phyloP scores from a whole-genome alignment of 2,888 invertebrate genomes.

The Scaeva pyrastri region DNA sequence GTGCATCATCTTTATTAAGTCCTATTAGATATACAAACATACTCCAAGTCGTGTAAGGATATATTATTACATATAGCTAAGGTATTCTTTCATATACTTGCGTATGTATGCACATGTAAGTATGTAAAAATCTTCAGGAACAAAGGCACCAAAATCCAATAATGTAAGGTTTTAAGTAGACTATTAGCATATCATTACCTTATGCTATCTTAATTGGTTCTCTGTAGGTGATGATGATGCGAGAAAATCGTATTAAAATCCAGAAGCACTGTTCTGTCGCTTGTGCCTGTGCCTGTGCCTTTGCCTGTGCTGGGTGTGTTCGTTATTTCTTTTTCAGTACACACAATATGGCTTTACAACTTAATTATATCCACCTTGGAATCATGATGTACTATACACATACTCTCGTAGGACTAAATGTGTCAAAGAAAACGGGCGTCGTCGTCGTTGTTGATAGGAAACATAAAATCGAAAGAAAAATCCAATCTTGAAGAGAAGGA shows the following conservation, averaged over 20 bases:
- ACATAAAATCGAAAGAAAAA: background rate
- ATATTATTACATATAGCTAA: background rate
- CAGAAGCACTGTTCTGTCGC: conserved; percentile 17
- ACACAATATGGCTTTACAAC: conserved; percentile 38
- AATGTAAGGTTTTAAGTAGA: conserved; percentile 35
- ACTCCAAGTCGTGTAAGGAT: background rate
- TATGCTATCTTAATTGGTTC: conserved; percentile 51
- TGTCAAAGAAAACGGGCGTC: conserved; percentile 1
- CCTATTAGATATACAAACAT: background rate
- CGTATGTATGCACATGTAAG: too few relatives aligned
- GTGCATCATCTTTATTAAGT: conserved; percentile 2
- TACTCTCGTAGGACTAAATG: background rate
- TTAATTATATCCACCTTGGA: conserved; percentile 48
- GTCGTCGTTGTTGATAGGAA: background rate
- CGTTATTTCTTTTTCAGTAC: conserved; percentile 36
- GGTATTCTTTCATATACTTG: background rate
- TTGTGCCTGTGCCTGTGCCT: background rate
- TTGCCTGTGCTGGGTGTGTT: conserved; percentile 11
- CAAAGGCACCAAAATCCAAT: conserved; percentile 34
- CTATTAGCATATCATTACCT: conserved; percentile 54
- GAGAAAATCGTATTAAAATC: conserved; percentile 52
- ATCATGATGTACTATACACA: background rate
- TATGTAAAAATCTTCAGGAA: conserved; percentile 2
- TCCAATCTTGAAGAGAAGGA: background rate
- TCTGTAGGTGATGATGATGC: conserved; percentile 36